Evolutionary conservation across 2,797 vertebrate species (phyloP).

Genomic region (Scomberomorus guttatus): DNA sequence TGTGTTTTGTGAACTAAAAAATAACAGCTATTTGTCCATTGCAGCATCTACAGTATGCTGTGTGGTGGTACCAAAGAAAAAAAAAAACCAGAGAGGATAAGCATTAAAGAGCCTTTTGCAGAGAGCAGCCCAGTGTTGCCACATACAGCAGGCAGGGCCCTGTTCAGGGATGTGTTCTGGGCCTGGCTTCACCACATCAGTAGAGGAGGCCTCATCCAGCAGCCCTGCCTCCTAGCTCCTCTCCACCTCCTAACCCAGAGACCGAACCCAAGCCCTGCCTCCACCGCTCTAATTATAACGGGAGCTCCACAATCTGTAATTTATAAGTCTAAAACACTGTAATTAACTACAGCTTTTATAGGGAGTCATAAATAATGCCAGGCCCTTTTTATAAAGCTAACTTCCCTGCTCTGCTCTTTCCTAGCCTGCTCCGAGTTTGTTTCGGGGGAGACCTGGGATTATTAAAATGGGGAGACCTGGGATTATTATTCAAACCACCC

Average conservation of each 20-base stretch:
- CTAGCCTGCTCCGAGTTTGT: constrained; percentile 47
- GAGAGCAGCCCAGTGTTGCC: constrained; percentile 52
- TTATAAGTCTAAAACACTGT: constrained; percentile 88
- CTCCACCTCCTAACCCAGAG: constrained; percentile 74
- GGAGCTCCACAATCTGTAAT: constrained; percentile 87
- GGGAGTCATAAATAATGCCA: constrained; percentile 87
- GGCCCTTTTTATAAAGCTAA: constrained; percentile 72
- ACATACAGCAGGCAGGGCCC: constrained; percentile 68
- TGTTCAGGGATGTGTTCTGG: constrained; percentile 56
- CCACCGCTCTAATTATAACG: constrained; percentile 86
- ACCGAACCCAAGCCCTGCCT: constrained; percentile 69
- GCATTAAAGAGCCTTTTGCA: constrained; percentile 47
- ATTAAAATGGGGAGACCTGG: constrained; percentile 61
- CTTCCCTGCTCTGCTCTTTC: constrained; percentile 54
- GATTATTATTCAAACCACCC: constrained; percentile 66
- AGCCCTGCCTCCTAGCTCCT: constrained; percentile 62
- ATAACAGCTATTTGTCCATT: neutral
- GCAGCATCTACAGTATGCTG: constrained; percentile 4
- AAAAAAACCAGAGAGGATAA: neutral
- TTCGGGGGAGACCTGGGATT: constrained; percentile 66
- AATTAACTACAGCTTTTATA: constrained; percentile 88
- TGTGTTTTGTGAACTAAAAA: constrained; percentile 14
- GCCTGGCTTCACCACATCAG: constrained; percentile 80
- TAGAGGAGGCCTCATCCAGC: constrained; percentile 67
- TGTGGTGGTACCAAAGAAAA: constrained; percentile 43